Base-by-base conservation (phyloP, 2,888 invertebrate genomes). In the Sycophila texana region DNA sequence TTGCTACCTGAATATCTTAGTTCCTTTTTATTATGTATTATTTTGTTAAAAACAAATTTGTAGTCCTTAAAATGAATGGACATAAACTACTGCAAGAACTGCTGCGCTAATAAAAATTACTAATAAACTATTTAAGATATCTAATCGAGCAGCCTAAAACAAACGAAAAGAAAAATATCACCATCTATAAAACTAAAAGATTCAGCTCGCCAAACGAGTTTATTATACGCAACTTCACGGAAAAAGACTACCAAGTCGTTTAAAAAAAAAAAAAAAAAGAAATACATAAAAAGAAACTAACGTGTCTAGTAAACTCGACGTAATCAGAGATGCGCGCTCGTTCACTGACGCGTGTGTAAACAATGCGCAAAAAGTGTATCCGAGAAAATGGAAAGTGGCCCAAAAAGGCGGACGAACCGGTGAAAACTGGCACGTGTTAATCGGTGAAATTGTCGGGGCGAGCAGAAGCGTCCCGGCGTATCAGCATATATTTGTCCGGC, bases 401-500 rank as follows among this genome's bases (percentile, higher is more conserved):
- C 83, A 77, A 83, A 85, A 85, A 84, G 74, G 81, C 79, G 74
- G 77, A 73, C 76, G 78, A 74, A 66, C 70, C 76, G 80, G 82
- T 84, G 83, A 84, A 85, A 84, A 84, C 85, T 86, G 83, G 85
- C 84, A 82, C 85, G 85, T 84, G 87, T 83, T 87, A 88, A 89
- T 84, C 84, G 83, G 88, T 86, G 88, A 88, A 88, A 88, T 85
- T 83, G 81, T 83, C 82, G 57, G 55, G 75, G 74, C 80, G 63
- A n/a, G 12, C n/a, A 58, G 51, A 16, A 20, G 51, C 51, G 51
- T 22, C 30, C 7, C 66, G n/a, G 26, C 58, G 12, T 68, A 57
- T 51, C n/a, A 2, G 30, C 39, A 39, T 39, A 39, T 39, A 39
- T 39, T 39, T 39, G 39, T 39, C 67, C 39, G 67, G 47, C 7